Evolutionary conservation across 2,113 vertebrate genomes (phyloP).

Genomic region (Podarcis cretensis): DNA sequence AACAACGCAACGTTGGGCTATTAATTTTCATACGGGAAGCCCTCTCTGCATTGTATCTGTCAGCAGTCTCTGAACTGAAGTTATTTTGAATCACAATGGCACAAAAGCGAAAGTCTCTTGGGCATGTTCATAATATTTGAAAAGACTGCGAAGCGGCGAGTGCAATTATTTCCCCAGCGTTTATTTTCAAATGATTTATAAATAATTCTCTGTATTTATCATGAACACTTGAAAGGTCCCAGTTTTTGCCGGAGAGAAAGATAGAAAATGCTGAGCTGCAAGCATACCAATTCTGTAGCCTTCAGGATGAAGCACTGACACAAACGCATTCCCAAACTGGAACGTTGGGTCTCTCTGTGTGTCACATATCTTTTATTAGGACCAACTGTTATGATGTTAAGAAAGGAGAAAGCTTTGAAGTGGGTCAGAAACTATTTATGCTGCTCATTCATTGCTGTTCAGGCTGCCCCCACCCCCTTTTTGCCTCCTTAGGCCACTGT

Average conservation of each 20-base stretch:
- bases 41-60: conserved; percentile 11
- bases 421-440: not conserved
- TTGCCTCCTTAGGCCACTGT: not conserved
- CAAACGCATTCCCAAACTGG: not conserved
- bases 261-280: not conserved
- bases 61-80: conserved; percentile 34
- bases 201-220: conserved; percentile 22
- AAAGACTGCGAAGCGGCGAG: conserved; percentile 14
- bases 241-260: not conserved
- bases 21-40: conserved; percentile 43
- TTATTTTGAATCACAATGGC: conserved; percentile 40
- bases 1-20: conserved; percentile 10
- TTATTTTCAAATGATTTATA: conserved; percentile 42
- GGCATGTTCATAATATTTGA: conserved; percentile 11
- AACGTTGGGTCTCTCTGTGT: not conserved
- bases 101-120: conserved; percentile 32
- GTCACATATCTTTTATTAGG: not conserved
- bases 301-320: not conserved
- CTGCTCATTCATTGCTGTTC: not conserved
- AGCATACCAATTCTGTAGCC: not conserved
- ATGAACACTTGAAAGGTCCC: not conserved
- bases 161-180: conserved; percentile 21
- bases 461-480: not conserved
- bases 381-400: not conserved
- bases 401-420: not conserved